These are phyloP conservation scores for Euschistus heros DNA, from an alignment of 1,140 invertebrate species.

Conservation along the genomic window DNA sequence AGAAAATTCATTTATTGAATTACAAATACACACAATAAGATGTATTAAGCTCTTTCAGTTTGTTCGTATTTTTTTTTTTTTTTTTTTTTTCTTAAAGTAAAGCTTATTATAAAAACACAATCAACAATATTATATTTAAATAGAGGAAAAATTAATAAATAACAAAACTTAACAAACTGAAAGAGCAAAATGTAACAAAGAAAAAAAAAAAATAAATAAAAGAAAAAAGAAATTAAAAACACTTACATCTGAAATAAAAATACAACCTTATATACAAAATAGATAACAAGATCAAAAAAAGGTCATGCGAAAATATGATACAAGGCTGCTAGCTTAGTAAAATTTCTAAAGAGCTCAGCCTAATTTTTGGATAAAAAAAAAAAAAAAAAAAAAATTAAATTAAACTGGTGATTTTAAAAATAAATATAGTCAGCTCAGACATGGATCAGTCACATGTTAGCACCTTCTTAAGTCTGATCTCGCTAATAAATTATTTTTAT, in stretches of 20 bases:
- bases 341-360: background rate
- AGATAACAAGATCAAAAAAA: background rate
- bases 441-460: too few relatives aligned
- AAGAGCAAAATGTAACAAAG: too few relatives aligned
- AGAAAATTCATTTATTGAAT: background rate
- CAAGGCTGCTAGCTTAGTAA: background rate
- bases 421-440: too few relatives aligned
- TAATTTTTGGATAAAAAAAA: background rate
- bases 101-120: too few relatives aligned
- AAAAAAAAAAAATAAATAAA: background rate
- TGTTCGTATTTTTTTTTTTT: too few relatives aligned
- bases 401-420: background rate
- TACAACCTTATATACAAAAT: conserved; percentile 6
- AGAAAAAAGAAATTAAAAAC: background rate
- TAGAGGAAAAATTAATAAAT: too few relatives aligned
- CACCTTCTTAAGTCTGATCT: too few relatives aligned
- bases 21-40: background rate
- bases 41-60: too few relatives aligned
- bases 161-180: too few relatives aligned
- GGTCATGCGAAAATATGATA: conserved; percentile 3
- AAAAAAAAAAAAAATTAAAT: background rate
- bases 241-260: background rate
- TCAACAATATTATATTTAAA: too few relatives aligned
- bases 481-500: too few relatives aligned
- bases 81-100: too few relatives aligned